phyloP scores from a whole-genome alignment of 2,888 invertebrate species.

The Cynaeus angustus region DNA sequence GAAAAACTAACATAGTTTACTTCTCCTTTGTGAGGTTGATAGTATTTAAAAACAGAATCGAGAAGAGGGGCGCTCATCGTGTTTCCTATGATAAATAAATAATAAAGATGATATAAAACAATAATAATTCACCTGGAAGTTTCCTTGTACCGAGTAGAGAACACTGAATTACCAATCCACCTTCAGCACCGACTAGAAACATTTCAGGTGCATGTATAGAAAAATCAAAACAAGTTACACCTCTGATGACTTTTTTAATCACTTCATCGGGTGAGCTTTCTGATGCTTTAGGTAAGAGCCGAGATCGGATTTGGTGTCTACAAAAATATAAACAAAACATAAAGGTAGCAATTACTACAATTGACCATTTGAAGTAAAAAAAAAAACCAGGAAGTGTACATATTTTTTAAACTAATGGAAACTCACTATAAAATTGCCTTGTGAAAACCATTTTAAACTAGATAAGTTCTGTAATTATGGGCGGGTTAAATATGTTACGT shows the following conservation, averaged over 20 bases:
- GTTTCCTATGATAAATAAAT: conserved; percentile 54
- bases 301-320: conserved; percentile 67
- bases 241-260: conserved; percentile 61
- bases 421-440: no score
- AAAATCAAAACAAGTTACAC: conserved; percentile 69
- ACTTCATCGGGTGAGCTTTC: conserved; percentile 44
- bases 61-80: conserved; percentile 61
- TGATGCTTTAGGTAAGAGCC: conserved; percentile 57
- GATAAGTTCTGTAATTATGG: no score
- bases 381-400: no score
- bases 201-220: conserved; percentile 66
- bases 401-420: no score
- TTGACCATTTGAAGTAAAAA: background rate
- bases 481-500: no score
- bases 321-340: no score
- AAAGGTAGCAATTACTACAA: conserved; percentile 1
- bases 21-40: conserved; percentile 68
- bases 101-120: background rate
- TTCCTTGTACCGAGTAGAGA: conserved; percentile 67
- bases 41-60: conserved; percentile 69
- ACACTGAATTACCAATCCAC: conserved; percentile 69
- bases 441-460: no score
- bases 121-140: conserved; percentile 53
- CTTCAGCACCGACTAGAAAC: conserved; percentile 70
- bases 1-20: conserved; percentile 66